These are phyloP conservation scores for Caenorhabditis latens DNA, from an alignment of 1,140 invertebrate genomes.

Conservation along the genomic window DNA sequence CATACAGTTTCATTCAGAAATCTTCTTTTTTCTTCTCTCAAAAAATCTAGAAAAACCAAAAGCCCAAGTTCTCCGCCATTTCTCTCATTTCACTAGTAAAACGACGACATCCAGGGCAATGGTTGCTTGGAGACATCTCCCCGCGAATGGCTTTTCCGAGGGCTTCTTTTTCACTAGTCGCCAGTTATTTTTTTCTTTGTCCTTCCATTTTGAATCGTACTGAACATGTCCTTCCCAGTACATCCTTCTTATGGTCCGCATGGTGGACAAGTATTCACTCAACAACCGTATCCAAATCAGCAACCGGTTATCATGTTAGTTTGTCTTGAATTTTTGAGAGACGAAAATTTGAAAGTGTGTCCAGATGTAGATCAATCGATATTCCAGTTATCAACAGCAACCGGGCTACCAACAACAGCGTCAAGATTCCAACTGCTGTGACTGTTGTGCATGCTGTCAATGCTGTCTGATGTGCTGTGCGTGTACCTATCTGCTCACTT, in stretches of 20 bases:
- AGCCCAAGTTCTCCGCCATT: no score
- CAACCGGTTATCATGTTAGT: conserved; percentile 38
- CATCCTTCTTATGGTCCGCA: conserved; percentile 1
- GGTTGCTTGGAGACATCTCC: no score
- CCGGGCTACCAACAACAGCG: conserved; percentile 1
- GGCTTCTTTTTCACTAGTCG: not conserved
- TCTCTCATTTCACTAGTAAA: no score
- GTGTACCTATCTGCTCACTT: conserved; percentile 20
- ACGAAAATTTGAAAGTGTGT: not conserved
- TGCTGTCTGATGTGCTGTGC: conserved; percentile 37
- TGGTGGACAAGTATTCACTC: conserved; percentile 1
- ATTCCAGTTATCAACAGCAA: conserved; percentile 23
- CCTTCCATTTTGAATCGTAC: not conserved
- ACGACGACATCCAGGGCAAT: no score
- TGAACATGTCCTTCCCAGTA: not conserved
- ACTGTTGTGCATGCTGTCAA: conserved; percentile 37
- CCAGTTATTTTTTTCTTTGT: not conserved
- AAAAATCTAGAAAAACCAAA: no score
- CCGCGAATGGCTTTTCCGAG: no score
- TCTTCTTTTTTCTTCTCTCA: no score
- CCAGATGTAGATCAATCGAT: no score
- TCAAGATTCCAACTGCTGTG: not conserved
- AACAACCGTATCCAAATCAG: conserved; percentile 27
- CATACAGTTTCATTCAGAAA: no score
- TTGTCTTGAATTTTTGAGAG: not conserved